These are phyloP conservation scores for Gallirallus australis DNA, from an alignment of 2,797 vertebrate genomes.

Conservation along the genomic window DNA sequence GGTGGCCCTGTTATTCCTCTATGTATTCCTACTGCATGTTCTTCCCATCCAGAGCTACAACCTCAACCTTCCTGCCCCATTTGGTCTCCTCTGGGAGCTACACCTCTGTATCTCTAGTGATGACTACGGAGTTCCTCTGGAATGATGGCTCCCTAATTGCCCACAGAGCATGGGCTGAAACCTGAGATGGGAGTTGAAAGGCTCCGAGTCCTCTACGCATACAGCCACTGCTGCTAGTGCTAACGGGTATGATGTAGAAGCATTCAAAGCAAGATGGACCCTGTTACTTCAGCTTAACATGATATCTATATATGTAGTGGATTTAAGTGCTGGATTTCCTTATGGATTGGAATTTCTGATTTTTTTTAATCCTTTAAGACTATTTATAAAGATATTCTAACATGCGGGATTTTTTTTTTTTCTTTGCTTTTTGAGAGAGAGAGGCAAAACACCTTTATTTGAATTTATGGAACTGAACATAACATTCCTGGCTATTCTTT, in stretches of 20 bases:
- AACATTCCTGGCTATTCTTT: background rate
- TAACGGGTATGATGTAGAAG: background rate
- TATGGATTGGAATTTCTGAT: background rate
- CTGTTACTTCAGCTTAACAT: background rate
- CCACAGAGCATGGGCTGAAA: fast-evolving
- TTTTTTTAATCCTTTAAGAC: background rate
- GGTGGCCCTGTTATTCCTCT: background rate
- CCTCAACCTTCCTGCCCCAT: background rate
- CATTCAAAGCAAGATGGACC: background rate
- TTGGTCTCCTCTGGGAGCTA: fast-evolving
- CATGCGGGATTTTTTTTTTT: background rate
- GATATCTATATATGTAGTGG: background rate
- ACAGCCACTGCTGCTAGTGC: background rate
- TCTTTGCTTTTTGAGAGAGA: background rate
- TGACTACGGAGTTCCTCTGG: background rate
- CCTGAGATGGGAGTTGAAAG: background rate
- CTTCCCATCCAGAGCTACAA: background rate
- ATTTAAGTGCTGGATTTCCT: background rate
- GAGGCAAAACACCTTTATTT: background rate
- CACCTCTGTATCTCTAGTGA: background rate
- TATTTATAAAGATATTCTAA: background rate
- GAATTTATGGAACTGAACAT: background rate
- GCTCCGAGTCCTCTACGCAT: background rate
- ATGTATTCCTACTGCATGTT: background rate
- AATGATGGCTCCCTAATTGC: background rate